These are phyloP conservation scores for Trichogramma pretiosum DNA, from an alignment of 1,140 invertebrate species.

Conservation along the genomic window DNA sequence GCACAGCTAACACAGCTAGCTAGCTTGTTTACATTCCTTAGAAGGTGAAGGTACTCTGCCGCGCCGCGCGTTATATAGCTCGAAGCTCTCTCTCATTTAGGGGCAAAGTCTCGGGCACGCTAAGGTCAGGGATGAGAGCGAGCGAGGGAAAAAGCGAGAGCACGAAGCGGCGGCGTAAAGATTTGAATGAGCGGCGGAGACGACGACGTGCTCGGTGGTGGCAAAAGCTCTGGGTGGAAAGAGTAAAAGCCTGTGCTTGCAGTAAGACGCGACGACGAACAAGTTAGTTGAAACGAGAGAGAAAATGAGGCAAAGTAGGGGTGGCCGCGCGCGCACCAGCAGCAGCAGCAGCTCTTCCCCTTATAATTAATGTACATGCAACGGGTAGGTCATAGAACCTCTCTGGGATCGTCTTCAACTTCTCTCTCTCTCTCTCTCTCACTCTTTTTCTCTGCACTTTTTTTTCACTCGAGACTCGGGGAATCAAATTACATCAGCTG, in stretches of 20 bases:
- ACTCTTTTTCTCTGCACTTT: conserved; percentile 10
- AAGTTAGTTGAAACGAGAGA: conserved; percentile 20
- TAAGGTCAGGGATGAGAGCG: conserved; percentile 19
- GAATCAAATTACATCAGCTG: conserved; percentile 22
- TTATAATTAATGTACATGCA: conserved; percentile 47
- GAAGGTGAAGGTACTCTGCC: conserved; percentile 5
- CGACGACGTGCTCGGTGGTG: no score
- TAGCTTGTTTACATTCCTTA: conserved; percentile 20
- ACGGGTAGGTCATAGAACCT: conserved; percentile 40
- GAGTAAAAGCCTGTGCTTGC: conserved; percentile 7
- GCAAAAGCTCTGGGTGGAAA: no score
- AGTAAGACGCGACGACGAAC: not conserved
- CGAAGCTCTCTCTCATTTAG: conserved; percentile 15
- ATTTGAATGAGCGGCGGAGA: conserved; percentile 15
- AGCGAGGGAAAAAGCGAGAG: conserved; percentile 14
- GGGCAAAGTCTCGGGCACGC: conserved; percentile 12
- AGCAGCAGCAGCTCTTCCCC: conserved; percentile 37
- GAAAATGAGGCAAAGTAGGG: conserved; percentile 23
- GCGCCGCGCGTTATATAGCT: not conserved
- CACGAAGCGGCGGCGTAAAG: not conserved
- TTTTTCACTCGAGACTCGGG: no score
- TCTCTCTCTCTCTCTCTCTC: conserved; percentile 8
- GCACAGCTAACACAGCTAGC: no score
- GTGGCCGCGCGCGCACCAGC: conserved; percentile 7
- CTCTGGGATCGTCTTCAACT: conserved; percentile 3